phyloP scores from a whole-genome alignment of 2,888 invertebrate species.

The Hypolimnas misippus region DNA sequence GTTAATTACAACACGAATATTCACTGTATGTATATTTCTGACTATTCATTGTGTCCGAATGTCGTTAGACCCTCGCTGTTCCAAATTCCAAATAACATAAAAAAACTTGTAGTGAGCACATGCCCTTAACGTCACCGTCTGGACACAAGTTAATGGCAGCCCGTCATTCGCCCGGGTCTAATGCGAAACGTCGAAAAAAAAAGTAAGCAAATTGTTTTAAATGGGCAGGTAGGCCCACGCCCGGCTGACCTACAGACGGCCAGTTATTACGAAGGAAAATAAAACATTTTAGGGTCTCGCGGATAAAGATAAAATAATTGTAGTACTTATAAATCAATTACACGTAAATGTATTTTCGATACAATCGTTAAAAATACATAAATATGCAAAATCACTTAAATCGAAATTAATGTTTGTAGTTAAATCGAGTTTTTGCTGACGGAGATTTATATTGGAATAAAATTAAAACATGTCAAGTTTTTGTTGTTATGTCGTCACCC shows the following conservation, averaged over 20 bases:
- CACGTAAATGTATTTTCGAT: constrained; percentile 39
- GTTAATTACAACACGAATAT: too few relatives aligned
- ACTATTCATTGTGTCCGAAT: neutral
- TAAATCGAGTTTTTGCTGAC: constrained; percentile 10
- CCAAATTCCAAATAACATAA: constrained; percentile 7
- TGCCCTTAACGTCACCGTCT: constrained; percentile 56
- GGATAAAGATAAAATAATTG: constrained; percentile 45
- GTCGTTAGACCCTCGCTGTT: neutral
- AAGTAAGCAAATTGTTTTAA: constrained; percentile 80
- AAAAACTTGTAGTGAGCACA: constrained; percentile 36
- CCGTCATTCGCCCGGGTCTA: constrained; percentile 64
- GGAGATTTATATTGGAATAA: constrained; percentile 16
- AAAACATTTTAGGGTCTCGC: constrained; percentile 48
- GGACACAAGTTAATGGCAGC: constrained; percentile 62
- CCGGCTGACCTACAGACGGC: constrained; percentile 78
- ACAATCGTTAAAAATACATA: constrained; percentile 41
- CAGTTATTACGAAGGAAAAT: constrained; percentile 64
- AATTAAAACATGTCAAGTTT: constrained; percentile 12
- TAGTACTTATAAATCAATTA: constrained; percentile 44
- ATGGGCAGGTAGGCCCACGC: constrained; percentile 76
- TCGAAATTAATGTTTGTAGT: constrained; percentile 21
- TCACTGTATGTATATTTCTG: neutral
- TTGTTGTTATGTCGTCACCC: neutral
- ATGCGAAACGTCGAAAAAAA: constrained; percentile 64
- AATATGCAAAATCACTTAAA: constrained; percentile 27